Evolutionary conservation across 1,140 invertebrate genomes (phyloP).

Genomic region (Hylyphantes graminicola): DNA sequence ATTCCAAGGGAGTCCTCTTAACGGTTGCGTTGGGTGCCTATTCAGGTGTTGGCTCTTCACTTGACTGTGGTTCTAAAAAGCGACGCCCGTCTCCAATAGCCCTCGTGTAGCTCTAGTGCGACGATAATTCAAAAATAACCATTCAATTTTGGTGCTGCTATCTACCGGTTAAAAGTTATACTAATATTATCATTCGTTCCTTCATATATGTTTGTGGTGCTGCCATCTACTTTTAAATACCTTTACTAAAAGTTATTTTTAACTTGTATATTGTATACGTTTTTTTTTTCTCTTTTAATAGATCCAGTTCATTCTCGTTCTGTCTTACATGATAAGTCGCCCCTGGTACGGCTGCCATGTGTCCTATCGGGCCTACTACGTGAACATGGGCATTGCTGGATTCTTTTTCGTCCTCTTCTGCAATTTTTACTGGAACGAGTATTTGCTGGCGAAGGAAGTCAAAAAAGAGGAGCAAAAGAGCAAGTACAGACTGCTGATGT

Average conservation of each 20-base stretch:
- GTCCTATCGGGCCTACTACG: background rate
- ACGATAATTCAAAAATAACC: no score
- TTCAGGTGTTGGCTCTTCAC: no score
- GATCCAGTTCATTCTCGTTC: constrained; percentile 28
- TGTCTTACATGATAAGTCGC: constrained; percentile 14
- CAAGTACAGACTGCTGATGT: background rate
- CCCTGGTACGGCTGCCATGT: constrained; percentile 22
- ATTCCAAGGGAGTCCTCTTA: no score
- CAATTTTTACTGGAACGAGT: constrained; percentile 49
- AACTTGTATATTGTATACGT: background rate
- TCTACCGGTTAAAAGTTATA: no score
- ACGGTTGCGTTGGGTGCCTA: no score
- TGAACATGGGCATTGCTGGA: constrained; percentile 23
- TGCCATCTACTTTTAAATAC: no score
- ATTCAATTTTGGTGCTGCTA: no score
- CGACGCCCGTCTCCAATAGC: no score
- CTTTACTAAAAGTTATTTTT: background rate
- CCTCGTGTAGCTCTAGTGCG: no score
- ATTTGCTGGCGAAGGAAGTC: background rate
- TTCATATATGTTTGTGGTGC: no score
- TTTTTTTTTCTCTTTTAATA: background rate
- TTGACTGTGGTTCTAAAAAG: no score
- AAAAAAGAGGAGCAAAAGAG: background rate
- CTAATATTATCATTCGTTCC: no score
- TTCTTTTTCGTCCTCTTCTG: constrained; percentile 43